Evolutionary conservation across 2,797 vertebrate genomes (phyloP), one percentile per base, ranked within the genome.

Genomic region (Parotocinclus haroldoi): DNA sequence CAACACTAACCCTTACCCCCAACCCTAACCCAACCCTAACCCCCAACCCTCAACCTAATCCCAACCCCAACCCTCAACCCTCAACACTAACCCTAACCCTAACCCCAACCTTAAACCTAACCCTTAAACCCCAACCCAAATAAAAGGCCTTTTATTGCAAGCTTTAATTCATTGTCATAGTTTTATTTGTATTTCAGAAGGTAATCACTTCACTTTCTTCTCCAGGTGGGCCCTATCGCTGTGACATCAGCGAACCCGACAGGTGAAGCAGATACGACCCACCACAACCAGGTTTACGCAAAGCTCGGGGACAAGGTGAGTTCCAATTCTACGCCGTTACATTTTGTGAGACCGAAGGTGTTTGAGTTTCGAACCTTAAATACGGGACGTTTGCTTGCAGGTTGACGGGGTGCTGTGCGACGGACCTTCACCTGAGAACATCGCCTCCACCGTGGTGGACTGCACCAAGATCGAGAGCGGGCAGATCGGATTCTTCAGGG

Each of bases 191-290:
- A 27, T 27, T 27, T 27, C 5, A n/a, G n/a, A n/a, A n/a, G n/a
- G n/a, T n/a, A n/a, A n/a, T n/a, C n/a, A n/a, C n/a, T 27, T 27
- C 2, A 2, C 2, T 27, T 72, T 50, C 8, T 9, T 14, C 6
- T 51, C 10, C 56, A 95, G 94, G 93, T 95, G 56, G 94, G 94
- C 7, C 94, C 94, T 38, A 89, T 95, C 1, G 92, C 89, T 42
- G 93, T 94, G n/a, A 96, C 93, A 0, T 96, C 94, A 69, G 94
- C 94, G 59, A 96, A 95, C 76, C 94, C 94, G 0, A 94, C 94
- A 0, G 94, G 94, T 44, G 93, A 95, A 76, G 93, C 94, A 7
- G 94, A 96, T 80, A 96, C 94, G 0, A 96, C 94, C 6, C 93
- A 95, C 75, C 94, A 96, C 86, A 95, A 96, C 77, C 94, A 96